These are phyloP conservation scores for Acromyrmex echinatior DNA, from an alignment of 1,140 invertebrate genomes.

Conservation along the genomic window DNA sequence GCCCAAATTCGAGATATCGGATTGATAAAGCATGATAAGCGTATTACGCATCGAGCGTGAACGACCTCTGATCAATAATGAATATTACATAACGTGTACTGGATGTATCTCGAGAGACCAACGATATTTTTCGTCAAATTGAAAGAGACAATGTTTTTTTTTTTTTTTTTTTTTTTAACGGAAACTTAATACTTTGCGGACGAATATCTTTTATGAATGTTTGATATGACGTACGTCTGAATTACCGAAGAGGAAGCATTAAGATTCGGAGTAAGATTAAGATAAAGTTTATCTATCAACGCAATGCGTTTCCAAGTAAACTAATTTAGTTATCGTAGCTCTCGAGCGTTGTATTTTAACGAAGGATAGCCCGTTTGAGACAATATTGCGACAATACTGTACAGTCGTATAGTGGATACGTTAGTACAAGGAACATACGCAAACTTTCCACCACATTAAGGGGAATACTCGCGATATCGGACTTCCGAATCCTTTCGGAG, in stretches of 20 bases:
- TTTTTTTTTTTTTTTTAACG: neutral
- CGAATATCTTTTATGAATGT: neutral
- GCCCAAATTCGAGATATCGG: slow-evolving; percentile 10
- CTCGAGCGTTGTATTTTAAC: neutral
- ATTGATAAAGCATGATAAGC: slow-evolving; percentile 40
- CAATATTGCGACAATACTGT: neutral
- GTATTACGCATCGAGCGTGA: slow-evolving; percentile 35
- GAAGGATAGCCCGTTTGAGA: neutral
- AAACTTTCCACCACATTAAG: neutral
- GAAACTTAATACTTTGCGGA: neutral
- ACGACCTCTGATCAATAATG: slow-evolving; percentile 55
- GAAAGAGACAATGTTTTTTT: neutral
- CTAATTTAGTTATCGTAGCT: neutral
- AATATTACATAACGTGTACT: slow-evolving; percentile 41
- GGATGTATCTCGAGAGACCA: neutral
- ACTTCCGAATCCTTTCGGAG: neutral
- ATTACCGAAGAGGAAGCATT: neutral
- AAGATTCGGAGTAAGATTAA: neutral
- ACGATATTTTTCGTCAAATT: neutral
- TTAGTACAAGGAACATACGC: neutral
- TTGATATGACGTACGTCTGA: neutral
- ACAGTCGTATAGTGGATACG: neutral
- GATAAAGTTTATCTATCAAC: neutral
- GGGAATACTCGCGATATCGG: neutral
- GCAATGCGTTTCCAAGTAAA: neutral